These are phyloP conservation scores for Altica lythri DNA, from an alignment of 2,888 invertebrate genomes.

Conservation along the genomic window DNA sequence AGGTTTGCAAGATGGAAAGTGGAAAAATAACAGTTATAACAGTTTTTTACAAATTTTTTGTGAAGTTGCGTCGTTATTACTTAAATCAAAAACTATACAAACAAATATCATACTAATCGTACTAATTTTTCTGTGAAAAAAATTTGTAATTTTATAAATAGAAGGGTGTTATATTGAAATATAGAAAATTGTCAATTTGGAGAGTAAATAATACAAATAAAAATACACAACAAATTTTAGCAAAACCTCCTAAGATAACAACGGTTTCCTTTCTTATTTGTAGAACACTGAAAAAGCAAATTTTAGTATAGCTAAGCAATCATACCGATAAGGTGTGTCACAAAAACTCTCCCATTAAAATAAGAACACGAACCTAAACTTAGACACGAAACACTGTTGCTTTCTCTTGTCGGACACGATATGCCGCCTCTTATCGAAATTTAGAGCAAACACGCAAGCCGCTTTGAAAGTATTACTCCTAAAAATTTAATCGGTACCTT, in stretches of 20 bases:
- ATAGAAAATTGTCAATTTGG: no score
- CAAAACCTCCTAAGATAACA: background rate
- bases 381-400: slow-evolving; percentile 35
- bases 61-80: no score
- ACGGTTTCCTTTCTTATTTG: background rate
- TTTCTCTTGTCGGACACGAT: slow-evolving; percentile 32
- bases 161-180: background rate
- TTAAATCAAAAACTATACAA: no score
- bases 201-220: no score
- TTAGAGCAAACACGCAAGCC: slow-evolving; percentile 19
- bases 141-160: no score
- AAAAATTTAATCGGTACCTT: no score
- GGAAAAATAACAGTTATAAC: no score
- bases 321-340: slow-evolving; percentile 28
- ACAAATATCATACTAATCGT: no score
- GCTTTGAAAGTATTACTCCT: no score
- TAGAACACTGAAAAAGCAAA: background rate
- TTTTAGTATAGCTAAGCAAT: slow-evolving; percentile 20
- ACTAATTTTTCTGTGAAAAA: no score
- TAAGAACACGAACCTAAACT: slow-evolving; percentile 27
- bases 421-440: slow-evolving; percentile 13
- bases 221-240: background rate
- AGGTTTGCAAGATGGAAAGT: no score
- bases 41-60: no score
- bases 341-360: slow-evolving; percentile 27